Evolutionary conservation across 2,888 invertebrate genomes (phyloP).

Genomic region (Drosophila borborema): DNA sequence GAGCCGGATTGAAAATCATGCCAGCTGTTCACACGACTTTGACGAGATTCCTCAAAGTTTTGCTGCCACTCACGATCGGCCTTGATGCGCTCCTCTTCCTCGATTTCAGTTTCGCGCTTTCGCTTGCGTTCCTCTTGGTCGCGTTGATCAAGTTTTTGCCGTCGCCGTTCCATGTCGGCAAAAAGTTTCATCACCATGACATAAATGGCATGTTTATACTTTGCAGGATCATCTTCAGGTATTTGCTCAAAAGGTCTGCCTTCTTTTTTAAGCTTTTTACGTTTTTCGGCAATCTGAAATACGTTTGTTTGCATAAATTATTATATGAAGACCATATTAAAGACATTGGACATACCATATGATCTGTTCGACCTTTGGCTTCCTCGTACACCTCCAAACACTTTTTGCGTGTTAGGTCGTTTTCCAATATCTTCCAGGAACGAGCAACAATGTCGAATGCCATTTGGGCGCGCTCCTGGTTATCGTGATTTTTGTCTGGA

Average conservation of each 20-base stretch:
- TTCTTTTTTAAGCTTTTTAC: conserved; percentile 97
- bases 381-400: conserved; percentile 99
- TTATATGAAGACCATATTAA: neutral
- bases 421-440: conserved; percentile 97
- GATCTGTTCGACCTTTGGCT: conserved; percentile 96
- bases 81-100: conserved; percentile 95
- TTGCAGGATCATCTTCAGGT: conserved; percentile 94
- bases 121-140: conserved; percentile 97
- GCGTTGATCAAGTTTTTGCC: conserved; percentile 93
- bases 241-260: conserved; percentile 90
- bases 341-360: conserved; percentile 88
- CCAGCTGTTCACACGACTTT: conserved; percentile 96
- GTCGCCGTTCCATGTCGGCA: conserved; percentile 98
- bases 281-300: conserved; percentile 94
- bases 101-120: conserved; percentile 96
- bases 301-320: neutral
- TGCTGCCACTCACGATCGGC: conserved; percentile 98
- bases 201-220: conserved; percentile 96
- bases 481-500: conserved; percentile 99
- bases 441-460: conserved; percentile 97
- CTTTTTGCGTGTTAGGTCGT: conserved; percentile 96
- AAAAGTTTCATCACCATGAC: conserved; percentile 99
- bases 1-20: conserved; percentile 93
- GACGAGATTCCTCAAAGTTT: conserved; percentile 98
- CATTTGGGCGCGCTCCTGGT: conserved; percentile 96